These are phyloP conservation scores for Parus major DNA, from an alignment of 2,113 vertebrate species.

Conservation along the genomic window DNA sequence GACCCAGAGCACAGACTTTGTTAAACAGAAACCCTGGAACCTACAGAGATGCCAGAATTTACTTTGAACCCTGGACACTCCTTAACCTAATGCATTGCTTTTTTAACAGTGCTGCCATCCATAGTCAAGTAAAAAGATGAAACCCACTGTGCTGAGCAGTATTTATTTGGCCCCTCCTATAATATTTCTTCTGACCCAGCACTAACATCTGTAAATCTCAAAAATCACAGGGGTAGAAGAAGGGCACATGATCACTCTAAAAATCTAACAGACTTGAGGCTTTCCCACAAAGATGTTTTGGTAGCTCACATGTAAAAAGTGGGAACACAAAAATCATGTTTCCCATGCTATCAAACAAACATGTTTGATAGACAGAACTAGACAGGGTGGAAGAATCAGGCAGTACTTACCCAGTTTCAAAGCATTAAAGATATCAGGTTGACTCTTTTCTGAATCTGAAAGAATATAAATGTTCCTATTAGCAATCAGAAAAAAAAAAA, in stretches of 20 bases:
- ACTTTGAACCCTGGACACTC: neutral
- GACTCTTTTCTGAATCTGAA: constrained; percentile 89
- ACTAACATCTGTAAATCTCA: neutral
- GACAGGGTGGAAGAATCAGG: neutral
- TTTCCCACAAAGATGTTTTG: neutral
- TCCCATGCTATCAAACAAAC: neutral
- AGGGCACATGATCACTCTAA: neutral
- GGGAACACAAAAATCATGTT: neutral
- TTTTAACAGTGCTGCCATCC: neutral
- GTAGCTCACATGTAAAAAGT: neutral
- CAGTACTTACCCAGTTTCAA: constrained; percentile 87
- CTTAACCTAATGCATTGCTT: neutral
- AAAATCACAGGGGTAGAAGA: neutral
- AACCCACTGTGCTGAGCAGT: neutral
- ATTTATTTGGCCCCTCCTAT: neutral
- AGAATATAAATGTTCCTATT: constrained; percentile 36
- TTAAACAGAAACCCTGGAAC: constrained; percentile 1
- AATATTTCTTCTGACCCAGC: neutral
- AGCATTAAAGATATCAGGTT: constrained; percentile 92
- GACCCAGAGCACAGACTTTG: neutral
- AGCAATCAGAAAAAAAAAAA: neutral
- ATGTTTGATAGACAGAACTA: neutral
- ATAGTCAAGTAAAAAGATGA: neutral
- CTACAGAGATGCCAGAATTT: neutral
- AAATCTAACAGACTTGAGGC: neutral